These are phyloP conservation scores for Pomacea maculata DNA, from an alignment of 1,140 invertebrate genomes.

Conservation along the genomic window DNA sequence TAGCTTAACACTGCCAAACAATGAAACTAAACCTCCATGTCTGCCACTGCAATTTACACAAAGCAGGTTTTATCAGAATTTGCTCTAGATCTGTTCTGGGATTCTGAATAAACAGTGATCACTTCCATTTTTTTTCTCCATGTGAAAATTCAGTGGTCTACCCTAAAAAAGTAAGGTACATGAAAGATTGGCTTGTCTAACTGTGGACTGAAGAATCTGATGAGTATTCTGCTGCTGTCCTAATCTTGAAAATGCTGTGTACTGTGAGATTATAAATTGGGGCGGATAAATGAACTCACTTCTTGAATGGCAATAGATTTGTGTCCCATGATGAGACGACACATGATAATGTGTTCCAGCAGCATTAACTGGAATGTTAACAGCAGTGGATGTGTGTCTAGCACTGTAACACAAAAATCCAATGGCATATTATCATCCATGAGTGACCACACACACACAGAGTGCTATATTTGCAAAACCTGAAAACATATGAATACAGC, in stretches of 20 bases:
- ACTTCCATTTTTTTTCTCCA: neutral
- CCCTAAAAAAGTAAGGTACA: too few relatives aligned
- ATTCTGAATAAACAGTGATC: neutral
- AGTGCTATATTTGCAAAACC: too few relatives aligned
- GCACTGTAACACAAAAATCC: slow-evolving; percentile 70
- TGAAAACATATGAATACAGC: too few relatives aligned
- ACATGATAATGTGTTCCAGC: slow-evolving; percentile 96
- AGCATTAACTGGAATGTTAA: slow-evolving; percentile 93
- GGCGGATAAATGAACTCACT: slow-evolving; percentile 48
- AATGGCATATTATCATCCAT: neutral
- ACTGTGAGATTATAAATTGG: neutral
- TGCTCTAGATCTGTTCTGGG: too few relatives aligned
- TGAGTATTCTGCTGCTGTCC: neutral
- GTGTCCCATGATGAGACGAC: slow-evolving; percentile 94
- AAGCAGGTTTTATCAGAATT: too few relatives aligned
- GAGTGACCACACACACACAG: too few relatives aligned
- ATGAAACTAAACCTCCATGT: too few relatives aligned
- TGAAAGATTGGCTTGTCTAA: too few relatives aligned
- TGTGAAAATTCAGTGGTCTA: neutral
- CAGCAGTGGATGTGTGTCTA: slow-evolving; percentile 86
- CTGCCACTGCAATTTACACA: too few relatives aligned
- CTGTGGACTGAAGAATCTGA: too few relatives aligned
- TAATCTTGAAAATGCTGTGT: neutral
- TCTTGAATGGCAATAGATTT: slow-evolving; percentile 83
- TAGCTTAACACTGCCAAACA: too few relatives aligned